phyloP scores from a whole-genome alignment of 37 sponge, comb jelly and placozoan genomes.

The Haliclona indistincta region DNA sequence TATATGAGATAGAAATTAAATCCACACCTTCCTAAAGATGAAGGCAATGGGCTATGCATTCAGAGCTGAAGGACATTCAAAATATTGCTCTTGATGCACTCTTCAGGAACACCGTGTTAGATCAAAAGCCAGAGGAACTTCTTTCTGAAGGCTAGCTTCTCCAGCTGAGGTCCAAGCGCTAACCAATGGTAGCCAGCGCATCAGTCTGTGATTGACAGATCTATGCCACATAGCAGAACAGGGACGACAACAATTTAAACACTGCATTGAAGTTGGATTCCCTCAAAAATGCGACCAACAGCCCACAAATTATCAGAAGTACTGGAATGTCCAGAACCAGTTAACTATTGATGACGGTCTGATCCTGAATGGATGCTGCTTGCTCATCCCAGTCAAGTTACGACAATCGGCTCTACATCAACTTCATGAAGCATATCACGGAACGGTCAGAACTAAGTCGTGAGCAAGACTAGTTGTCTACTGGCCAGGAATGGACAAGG shows the following conservation, averaged over 20 bases:
- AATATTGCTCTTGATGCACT: constrained; percentile 42
- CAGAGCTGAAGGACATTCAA: constrained; percentile 22
- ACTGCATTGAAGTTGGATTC: constrained; percentile 24
- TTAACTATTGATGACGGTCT: constrained; percentile 31
- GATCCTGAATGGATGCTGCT: constrained; percentile 23
- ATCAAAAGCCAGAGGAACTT: constrained; percentile 1
- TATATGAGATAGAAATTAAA: constrained; percentile 55
- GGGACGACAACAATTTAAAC: constrained; percentile 16
- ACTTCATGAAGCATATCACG: too few species aligned
- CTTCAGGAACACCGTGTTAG: not conserved
- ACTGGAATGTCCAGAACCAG: constrained; percentile 16
- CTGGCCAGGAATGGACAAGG: too few species aligned
- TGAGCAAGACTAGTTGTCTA: too few species aligned
- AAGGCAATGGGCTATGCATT: constrained; percentile 39
- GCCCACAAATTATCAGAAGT: not conserved
- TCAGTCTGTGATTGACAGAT: constrained; percentile 15
- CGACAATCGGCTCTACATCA: not conserved
- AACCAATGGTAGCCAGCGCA: too few species aligned
- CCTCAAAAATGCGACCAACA: constrained; percentile 7
- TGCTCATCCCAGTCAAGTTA: constrained; percentile 14
- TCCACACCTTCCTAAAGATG: constrained; percentile 10
- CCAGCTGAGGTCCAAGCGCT: too few species aligned
- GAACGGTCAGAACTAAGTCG: too few species aligned
- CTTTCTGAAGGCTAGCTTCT: too few species aligned
- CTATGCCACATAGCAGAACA: constrained; percentile 17